Evolutionary conservation across 2,888 invertebrate genomes (phyloP), one percentile per base, ranked within the genome.

Genomic region (Julus scandinavius): DNA sequence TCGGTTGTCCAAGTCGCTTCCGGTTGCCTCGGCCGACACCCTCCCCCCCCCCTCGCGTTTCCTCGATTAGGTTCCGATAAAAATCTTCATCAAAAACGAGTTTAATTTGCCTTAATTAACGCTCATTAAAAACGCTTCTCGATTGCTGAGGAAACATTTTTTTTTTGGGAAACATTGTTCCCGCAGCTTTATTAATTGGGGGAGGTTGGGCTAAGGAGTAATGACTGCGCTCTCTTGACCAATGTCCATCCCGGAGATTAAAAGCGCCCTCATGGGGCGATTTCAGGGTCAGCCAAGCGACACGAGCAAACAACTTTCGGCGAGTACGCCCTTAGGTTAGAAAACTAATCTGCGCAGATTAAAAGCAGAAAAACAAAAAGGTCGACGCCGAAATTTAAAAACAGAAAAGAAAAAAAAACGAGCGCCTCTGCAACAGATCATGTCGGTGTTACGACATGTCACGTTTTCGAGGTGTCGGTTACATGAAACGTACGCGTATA

Each of bases 301-400:
- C 63, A 63, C 63, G 63, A 63, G 6, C 63, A 63, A 63, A 63
- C 63, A 63, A 63, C 63, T 63, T 63, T 63, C 54, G 54, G 54
- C 17, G 15, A 54, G 15, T 15, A 54, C 54, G 54, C 63, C 63
- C 63, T 63, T n/a, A 17, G 20, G 63, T 63, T n/a, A 63, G 17
- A 63, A 63, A 63, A 63, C 63, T 63, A 63, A 63, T 63, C 63
- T 63, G 63, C n/a, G 63, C 63, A 63, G 63, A 63, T 63, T 63
- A 63, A 63, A 20, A 20, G 20, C 63, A 63, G 54, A 63, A 20
- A 63, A 63, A 63, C 63, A 63, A 63, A 45, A n/a, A n/a, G 63
- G 15, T 58, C 58, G 17, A 45, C n/a, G 17, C 5, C 63, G 20
- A 63, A n/a, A 63, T 63, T 20, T 63, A 63, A 7, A 63, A 20